Evolutionary conservation across 1,140 invertebrate species (phyloP).

Genomic region (Rhyacophila brunnea): DNA sequence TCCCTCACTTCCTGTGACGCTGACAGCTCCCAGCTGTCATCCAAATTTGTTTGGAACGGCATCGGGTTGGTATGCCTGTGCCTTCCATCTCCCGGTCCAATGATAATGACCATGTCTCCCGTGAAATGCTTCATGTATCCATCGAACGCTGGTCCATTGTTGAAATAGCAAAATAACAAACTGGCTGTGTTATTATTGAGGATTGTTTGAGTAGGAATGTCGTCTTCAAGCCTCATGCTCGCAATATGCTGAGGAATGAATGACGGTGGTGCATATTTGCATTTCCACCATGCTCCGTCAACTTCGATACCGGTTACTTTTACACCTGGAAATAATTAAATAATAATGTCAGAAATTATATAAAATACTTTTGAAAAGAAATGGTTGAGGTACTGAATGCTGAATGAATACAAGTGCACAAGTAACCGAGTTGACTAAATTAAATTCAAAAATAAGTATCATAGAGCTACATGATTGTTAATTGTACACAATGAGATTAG

Average conservation of each 20-base stretch:
- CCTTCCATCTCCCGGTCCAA: constrained; percentile 64
- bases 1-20: constrained; percentile 44
- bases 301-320: constrained; percentile 48
- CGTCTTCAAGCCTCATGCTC: constrained; percentile 39
- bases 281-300: constrained; percentile 52
- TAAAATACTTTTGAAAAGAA: too few relatives aligned
- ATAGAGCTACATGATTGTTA: too few relatives aligned
- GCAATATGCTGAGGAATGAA: constrained; percentile 49
- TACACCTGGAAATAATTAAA: constrained; percentile 43
- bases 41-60: constrained; percentile 60
- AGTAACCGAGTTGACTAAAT: too few relatives aligned
- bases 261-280: constrained; percentile 50
- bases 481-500: too few relatives aligned
- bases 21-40: constrained; percentile 41
- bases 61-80: constrained; percentile 66
- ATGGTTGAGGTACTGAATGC: too few relatives aligned
- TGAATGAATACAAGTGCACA: too few relatives aligned
- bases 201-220: constrained; percentile 36
- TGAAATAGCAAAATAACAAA: constrained; percentile 76
- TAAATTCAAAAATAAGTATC: too few relatives aligned
- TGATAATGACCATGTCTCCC: constrained; percentile 64
- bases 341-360: too few relatives aligned
- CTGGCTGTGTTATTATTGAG: constrained; percentile 49
- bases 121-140: constrained; percentile 63
- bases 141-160: constrained; percentile 63